Conservation (phyloP, 2,113 vertebrate genomes). For the Scomber japonicus region DNA sequence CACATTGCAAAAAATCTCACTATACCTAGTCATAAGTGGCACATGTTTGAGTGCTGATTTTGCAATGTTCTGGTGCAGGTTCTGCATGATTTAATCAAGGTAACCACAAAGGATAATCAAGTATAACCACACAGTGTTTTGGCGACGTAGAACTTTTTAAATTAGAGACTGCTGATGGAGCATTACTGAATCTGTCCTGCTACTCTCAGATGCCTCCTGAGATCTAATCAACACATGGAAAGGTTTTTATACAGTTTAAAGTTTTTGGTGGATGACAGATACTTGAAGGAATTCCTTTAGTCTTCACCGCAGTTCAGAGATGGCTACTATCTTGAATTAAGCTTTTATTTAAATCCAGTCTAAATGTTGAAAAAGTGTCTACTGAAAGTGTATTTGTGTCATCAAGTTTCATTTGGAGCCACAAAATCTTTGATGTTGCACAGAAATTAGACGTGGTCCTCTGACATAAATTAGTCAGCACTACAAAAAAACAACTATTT, state of each 20-base stretch:
- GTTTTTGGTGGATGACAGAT: not conserved
- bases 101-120: not conserved
- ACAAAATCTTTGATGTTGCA: too few relatives aligned
- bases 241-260: not conserved
- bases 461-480: not conserved
- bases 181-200: not conserved
- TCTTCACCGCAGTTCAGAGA: not conserved
- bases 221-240: not conserved
- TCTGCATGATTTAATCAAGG: slow-evolving; percentile 1
- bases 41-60: not conserved
- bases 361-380: too few relatives aligned
- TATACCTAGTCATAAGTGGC: not conserved
- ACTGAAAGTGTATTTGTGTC: not conserved
- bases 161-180: not conserved
- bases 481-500: not conserved
- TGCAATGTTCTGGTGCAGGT: too few relatives aligned
- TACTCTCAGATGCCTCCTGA: not conserved
- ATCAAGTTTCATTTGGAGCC: too few relatives aligned
- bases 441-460: not conserved
- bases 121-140: slow-evolving; percentile 1
- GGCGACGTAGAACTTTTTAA: not conserved
- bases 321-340: not conserved
- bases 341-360: not conserved
- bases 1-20: too few relatives aligned
- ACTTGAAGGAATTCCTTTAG: not conserved